Conservation (phyloP, 1,140 invertebrate genomes). For the Bombus superbus region DNA sequence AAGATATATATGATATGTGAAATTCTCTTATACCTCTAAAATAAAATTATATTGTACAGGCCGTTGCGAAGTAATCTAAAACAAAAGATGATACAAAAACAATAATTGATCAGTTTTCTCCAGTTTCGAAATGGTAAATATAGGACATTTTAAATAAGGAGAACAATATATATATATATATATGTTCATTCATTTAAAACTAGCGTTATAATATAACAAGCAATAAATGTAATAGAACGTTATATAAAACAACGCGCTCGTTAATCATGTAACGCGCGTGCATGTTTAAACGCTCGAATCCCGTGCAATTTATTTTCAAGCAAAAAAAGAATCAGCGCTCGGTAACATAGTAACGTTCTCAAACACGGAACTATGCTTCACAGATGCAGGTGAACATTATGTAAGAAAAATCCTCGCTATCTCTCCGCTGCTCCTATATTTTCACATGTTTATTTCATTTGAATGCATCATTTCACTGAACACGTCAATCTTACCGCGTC, state of each 20-base stretch:
- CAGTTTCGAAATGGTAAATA: no score
- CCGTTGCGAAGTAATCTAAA: no score
- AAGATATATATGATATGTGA: no score
- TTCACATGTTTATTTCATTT: slow-evolving; percentile 20
- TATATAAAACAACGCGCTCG: slow-evolving; percentile 20
- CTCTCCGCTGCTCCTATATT: slow-evolving; percentile 4
- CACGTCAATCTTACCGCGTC: background rate
- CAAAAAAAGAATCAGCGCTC: background rate
- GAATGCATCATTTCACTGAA: background rate
- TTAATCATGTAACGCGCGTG: slow-evolving; percentile 13
- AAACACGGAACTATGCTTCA: background rate
- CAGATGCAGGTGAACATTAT: slow-evolving; percentile 17
- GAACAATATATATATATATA: no score
- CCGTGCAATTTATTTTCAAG: slow-evolving; percentile 8
- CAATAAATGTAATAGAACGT: background rate
- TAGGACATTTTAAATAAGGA: no score
- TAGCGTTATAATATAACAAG: background rate
- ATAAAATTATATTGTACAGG: no score
- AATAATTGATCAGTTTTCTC: no score
- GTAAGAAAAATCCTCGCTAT: slow-evolving; percentile 30
- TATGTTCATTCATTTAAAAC: background rate
- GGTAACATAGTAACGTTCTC: background rate
- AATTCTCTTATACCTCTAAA: no score
- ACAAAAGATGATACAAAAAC: no score
- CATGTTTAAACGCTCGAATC: background rate